These are phyloP conservation scores for Charina bottae DNA, from an alignment of 2,113 vertebrate genomes.

Conservation along the genomic window DNA sequence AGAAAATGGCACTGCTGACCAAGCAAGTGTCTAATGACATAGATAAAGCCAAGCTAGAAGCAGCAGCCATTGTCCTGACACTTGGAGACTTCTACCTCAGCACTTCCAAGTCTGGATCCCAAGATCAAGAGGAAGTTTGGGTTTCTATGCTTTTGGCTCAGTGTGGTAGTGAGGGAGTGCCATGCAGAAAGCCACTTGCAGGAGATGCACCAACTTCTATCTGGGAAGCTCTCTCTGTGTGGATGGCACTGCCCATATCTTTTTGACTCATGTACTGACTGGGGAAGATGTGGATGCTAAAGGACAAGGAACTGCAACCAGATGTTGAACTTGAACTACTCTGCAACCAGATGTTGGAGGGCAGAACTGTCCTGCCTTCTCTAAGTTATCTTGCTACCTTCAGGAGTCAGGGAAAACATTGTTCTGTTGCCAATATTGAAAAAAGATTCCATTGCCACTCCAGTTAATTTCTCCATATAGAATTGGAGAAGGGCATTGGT, in stretches of 20 bases:
- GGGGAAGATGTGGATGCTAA: not conserved
- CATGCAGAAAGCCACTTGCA: not conserved
- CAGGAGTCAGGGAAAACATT: not conserved
- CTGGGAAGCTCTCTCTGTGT: not conserved
- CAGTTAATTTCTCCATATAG: not conserved
- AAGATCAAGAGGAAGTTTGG: not conserved
- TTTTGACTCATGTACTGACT: not conserved
- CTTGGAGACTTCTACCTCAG: not conserved
- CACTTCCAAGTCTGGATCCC: not conserved
- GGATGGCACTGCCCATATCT: not conserved
- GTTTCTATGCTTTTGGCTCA: not conserved
- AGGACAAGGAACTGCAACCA: not conserved
- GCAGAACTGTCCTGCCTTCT: not conserved
- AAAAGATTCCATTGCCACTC: not conserved
- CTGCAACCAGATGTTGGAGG: not conserved
- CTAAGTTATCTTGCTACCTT: not conserved
- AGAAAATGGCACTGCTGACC: constrained; percentile 1
- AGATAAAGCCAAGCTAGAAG: constrained; percentile 2
- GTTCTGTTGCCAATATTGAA: not conserved
- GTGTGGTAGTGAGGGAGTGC: not conserved
- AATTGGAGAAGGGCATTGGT: not conserved
- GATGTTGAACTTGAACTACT: too few species aligned
- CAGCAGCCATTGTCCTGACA: not conserved
- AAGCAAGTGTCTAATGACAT: constrained; percentile 9
- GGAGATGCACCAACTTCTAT: not conserved